Base-by-base conservation (phyloP, 2,888 invertebrate species). In the Cerastis rubricosa region DNA sequence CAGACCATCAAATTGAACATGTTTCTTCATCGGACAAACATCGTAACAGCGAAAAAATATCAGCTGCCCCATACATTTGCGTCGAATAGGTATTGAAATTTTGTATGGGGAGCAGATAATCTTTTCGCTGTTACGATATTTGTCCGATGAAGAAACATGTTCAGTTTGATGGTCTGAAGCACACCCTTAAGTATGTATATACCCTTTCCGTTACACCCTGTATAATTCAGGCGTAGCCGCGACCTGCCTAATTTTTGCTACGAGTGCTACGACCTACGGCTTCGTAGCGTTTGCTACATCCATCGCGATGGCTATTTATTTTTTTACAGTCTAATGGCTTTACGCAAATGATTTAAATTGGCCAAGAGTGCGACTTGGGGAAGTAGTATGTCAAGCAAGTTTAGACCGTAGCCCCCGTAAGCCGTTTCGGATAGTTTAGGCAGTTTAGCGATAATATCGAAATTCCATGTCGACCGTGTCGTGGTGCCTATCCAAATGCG, bases 211-310 rank as follows among this genome's bases (percentile, higher is more conserved):
- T n/a, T n/a, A n/a, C n/a, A n/a, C n/a, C n/a, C n/a, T n/a, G n/a
- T 43, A 63, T 29, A 29, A 2, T 43, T 35, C 22, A 14, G 25
- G 35, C n/a, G 74, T 57, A 57, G 57, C 25, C 57, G 2, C 17
- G 17, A 17, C 11, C 29, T 35, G 54, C 12, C 35, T 17, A 45
- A 51, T 25, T 61, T 45, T 17, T 4, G 51, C 40, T 78, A 81
- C 75, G 66, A 66, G 35, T 63, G 66, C 81, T 81, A 78, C 75
- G 75, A 66, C 40, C 12, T 72, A 54, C 54, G 54, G 19, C 19
- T 12, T 40, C 59, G 81, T 78, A 78, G 75, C 75, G 2, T 11
- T 61, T 61, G 22, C 65, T 43, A 64, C 43, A 64, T 8, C 8
- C 5, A 35, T 22, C n/a, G 0, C 9, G 7, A 7, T 1, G 40